A percentile compares a stretch with the other conserved stretches of the same genome.
These are phyloP conservation scores for Pholis gunnellus DNA, from an alignment of 2,113 vertebrate genomes.

Conservation along the genomic window DNA sequence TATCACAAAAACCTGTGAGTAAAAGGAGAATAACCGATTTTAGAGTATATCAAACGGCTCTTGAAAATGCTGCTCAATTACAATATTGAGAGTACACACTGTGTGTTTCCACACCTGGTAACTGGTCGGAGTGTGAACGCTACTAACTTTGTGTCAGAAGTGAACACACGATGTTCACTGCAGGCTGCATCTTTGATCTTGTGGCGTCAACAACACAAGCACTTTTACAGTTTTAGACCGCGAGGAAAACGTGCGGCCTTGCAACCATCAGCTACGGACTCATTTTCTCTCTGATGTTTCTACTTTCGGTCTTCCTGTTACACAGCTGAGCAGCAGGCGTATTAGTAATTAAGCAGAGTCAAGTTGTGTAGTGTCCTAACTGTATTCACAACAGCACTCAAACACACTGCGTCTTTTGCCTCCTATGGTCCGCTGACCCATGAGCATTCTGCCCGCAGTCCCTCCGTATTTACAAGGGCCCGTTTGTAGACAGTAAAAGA, in stretches of 20 bases:
- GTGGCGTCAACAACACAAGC: conserved; percentile 10
- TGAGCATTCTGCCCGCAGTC: conserved; percentile 6
- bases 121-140: neutral
- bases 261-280: neutral
- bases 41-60: neutral
- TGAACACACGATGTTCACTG: neutral
- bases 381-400: conserved; percentile 2
- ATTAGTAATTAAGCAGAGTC: conserved; percentile 2
- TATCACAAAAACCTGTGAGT: neutral
- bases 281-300: neutral
- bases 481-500: conserved; percentile 18
- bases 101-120: neutral
- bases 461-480: conserved; percentile 5
- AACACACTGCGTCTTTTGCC: conserved; percentile 26
- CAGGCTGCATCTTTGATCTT: conserved; percentile 32
- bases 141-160: conserved; percentile 5
- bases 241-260: neutral
- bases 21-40: neutral
- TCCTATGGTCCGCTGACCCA: conserved; percentile 23
- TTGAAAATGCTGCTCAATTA: neutral
- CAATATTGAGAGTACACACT: neutral
- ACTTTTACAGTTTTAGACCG: neutral
- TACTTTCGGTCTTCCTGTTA: neutral
- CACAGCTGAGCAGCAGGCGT: neutral
- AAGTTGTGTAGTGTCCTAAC: neutral